Conservation (phyloP, 2,888 invertebrate genomes). For the Ophion ventricosus region DNA sequence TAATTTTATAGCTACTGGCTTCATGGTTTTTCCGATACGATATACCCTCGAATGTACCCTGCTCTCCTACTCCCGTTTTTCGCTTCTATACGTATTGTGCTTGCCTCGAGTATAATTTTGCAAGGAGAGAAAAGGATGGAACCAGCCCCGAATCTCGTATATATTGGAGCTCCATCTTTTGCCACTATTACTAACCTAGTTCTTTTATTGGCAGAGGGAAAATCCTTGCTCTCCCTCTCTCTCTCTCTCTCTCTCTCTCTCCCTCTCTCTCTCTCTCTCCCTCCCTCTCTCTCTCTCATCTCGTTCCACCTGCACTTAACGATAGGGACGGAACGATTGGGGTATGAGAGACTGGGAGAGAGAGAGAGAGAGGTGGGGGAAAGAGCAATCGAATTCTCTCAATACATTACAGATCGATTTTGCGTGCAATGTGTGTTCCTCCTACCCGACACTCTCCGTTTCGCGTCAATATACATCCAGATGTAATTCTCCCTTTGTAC, state of each 20-base stretch:
- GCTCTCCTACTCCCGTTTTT: conserved; percentile 6
- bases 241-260: background rate
- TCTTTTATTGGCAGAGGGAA: background rate
- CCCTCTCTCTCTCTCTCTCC: background rate
- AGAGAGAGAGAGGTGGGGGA: conserved; percentile 4
- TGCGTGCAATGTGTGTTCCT: conserved; percentile 21
- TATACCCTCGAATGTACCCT: conserved; percentile 14
- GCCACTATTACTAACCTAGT: background rate
- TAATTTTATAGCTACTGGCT: conserved; percentile 68
- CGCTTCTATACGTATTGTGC: background rate
- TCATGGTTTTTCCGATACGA: conserved; percentile 70
- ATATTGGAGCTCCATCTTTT: background rate
- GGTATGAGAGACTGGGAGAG: background rate
- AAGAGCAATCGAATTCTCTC: conserved; percentile 32
- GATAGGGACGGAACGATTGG: background rate
- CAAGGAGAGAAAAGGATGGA: background rate
- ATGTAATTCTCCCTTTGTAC: background rate
- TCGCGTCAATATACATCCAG: conserved; percentile 8
- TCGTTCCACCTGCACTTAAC: background rate
- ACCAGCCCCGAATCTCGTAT: background rate
- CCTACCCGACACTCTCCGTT: background rate
- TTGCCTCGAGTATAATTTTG: conserved; percentile 21
- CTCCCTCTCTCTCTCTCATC: background rate
- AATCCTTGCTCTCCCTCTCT: background rate
- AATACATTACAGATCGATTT: conserved; percentile 52